Evolutionary conservation across 2,113 vertebrate genomes (phyloP).

Genomic region (Melanerpes aurifrons): DNA sequence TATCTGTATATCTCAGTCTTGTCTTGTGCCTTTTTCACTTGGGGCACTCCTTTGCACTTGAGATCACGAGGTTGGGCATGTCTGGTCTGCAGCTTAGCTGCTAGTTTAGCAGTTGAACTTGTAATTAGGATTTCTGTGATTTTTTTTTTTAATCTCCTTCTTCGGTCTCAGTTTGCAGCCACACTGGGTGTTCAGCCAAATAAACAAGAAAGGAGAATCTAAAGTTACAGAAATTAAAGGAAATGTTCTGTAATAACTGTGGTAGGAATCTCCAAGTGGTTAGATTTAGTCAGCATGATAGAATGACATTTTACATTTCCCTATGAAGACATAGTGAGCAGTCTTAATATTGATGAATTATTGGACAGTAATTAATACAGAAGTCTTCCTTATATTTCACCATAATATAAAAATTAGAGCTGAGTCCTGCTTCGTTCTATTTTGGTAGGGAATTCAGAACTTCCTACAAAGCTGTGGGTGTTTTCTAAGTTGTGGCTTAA

Average conservation of each 20-base stretch:
- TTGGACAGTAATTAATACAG: no score
- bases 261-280: no score
- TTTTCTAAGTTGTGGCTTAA: background rate
- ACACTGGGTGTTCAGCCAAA: background rate
- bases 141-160: background rate
- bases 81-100: background rate
- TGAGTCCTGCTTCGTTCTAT: rapidly evolving
- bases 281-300: no score
- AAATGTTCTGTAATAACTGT: background rate
- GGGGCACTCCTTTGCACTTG: background rate
- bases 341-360: no score
- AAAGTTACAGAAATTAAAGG: background rate
- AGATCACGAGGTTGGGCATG: background rate
- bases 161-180: background rate
- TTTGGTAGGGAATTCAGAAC: background rate
- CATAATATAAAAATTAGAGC: background rate
- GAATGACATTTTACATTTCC: no score
- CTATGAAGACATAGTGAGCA: no score
- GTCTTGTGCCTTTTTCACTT: rapidly evolving
- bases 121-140: background rate
- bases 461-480: background rate
- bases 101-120: background rate
- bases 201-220: background rate
- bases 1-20: rapidly evolving
- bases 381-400: no score